Percentiles rank a stretch among this genome's conserved stretches.
Conservation (phyloP, 1,140 invertebrate genomes). For the Globodera ellingtonae region DNA sequence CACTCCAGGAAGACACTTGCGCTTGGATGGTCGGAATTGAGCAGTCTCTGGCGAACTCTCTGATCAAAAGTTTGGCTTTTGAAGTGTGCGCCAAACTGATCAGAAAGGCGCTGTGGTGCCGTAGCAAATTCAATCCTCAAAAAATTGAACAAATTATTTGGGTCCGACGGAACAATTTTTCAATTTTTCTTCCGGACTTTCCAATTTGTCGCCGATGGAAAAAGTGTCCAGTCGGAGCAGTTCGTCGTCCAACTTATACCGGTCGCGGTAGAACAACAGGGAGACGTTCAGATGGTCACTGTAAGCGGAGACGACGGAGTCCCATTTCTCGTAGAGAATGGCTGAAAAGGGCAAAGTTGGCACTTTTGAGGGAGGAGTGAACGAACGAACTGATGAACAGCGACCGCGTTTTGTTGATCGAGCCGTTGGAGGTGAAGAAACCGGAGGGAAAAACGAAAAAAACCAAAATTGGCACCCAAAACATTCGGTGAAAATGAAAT, state of each 20-base stretch:
- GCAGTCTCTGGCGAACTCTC: not conserved
- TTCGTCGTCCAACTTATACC: conserved; percentile 39
- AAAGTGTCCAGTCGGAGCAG: conserved; percentile 29
- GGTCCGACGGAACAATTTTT: not conserved
- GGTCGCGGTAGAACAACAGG: conserved; percentile 38
- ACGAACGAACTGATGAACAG: not conserved
- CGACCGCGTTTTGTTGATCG: too few relatives aligned
- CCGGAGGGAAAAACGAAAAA: not conserved
- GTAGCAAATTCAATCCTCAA: conserved; percentile 23
- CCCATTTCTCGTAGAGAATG: conserved; percentile 35
- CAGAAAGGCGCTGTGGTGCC: conserved; percentile 5
- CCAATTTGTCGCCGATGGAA: conserved; percentile 25
- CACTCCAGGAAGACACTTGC: conserved; percentile 30
- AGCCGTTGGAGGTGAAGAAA: not conserved
- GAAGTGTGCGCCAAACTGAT: not conserved
- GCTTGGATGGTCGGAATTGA: conserved; percentile 36
- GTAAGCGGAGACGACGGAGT: conserved; percentile 21
- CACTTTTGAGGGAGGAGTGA: not conserved
- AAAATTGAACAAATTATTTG: conserved; percentile 27
- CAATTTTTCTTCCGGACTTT: conserved; percentile 14
- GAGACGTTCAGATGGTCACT: conserved; percentile 42
- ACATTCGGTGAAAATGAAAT: not conserved
- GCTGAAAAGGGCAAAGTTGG: conserved; percentile 24
- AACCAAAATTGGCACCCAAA: not conserved
- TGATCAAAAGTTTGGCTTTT: not conserved